A percentile compares a stretch with the other conserved stretches of the same genome.
Evolutionary conservation across 1,140 invertebrate species (phyloP).

Genomic region (Himalopsyche phryganea): DNA sequence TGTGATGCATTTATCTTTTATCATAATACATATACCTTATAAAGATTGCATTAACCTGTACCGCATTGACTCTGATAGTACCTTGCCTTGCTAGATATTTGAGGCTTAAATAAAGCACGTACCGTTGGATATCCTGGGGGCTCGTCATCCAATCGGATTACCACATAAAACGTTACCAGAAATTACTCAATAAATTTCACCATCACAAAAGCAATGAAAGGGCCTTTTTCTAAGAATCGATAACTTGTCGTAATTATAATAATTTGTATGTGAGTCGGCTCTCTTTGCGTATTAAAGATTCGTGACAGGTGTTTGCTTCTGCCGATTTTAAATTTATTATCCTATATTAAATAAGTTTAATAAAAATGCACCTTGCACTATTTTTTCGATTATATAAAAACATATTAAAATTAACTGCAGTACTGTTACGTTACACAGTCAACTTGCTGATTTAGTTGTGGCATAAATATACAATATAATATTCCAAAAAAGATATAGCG

Average conservation of each 20-base stretch:
- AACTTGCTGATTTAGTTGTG: too few species aligned
- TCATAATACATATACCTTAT: too few species aligned
- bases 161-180: conserved; percentile 1
- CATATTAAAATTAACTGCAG: too few species aligned
- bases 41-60: too few species aligned
- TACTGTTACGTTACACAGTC: too few species aligned
- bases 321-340: background rate
- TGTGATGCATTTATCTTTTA: too few species aligned
- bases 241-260: conserved; percentile 1
- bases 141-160: conserved; percentile 4
- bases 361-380: too few species aligned
- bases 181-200: conserved; percentile 5
- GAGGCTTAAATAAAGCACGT: conserved; percentile 3
- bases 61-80: too few species aligned
- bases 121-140: background rate
- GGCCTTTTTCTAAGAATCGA: background rate
- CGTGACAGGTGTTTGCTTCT: conserved; percentile 5
- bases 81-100: too few species aligned
- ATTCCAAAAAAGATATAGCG: too few species aligned
- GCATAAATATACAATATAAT: too few species aligned
- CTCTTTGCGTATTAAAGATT: conserved; percentile 1
- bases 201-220: background rate
- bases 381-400: too few species aligned
- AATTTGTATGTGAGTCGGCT: background rate
- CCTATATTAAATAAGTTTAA: background rate